Evolutionary conservation across 2,797 vertebrate genomes (phyloP).

Genomic region (Sebastiscus tertius): DNA sequence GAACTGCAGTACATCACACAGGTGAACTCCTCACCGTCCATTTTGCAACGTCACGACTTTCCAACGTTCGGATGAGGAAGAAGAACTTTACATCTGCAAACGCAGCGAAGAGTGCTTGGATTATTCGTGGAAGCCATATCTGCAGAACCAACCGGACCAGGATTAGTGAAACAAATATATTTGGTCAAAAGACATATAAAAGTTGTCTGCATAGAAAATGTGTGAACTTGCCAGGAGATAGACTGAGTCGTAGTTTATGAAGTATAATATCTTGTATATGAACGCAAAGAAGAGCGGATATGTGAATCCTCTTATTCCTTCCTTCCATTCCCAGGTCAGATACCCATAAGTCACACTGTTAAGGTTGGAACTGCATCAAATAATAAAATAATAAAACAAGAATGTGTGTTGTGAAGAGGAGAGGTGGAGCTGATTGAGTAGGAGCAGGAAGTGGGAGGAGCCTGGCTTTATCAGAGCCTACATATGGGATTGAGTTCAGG

Average conservation of each 20-base stretch:
- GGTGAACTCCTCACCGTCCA: slow-evolving; percentile 85
- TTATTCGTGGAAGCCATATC: slow-evolving; percentile 92
- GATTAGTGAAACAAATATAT: not conserved
- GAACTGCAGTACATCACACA: not conserved
- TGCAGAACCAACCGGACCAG: slow-evolving; percentile 58
- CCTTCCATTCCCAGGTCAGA: slow-evolving; percentile 97
- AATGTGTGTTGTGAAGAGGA: not conserved
- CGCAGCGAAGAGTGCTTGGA: slow-evolving; percentile 89
- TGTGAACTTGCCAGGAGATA: slow-evolving; percentile 86
- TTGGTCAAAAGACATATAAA: not conserved
- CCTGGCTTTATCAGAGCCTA: not conserved
- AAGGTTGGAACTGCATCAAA: slow-evolving; percentile 55
- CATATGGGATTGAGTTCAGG: not conserved
- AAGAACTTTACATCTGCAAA: slow-evolving; percentile 92
- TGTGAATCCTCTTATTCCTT: slow-evolving; percentile 88
- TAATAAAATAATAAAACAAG: not conserved
- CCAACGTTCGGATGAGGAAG: slow-evolving; percentile 83
- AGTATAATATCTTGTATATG: slow-evolving; percentile 89
- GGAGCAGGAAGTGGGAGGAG: not conserved
- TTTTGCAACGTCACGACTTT: slow-evolving; percentile 84
- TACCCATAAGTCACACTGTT: slow-evolving; percentile 88
- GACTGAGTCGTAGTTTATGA: slow-evolving; percentile 85
- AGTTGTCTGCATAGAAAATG: not conserved
- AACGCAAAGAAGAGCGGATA: slow-evolving; percentile 92
- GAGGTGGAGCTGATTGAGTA: not conserved